Percentiles rank a stretch among this genome's conserved stretches.
These are phyloP conservation scores for Sicus ferrugineus DNA, from an alignment of 2,888 invertebrate genomes.

Conservation along the genomic window DNA sequence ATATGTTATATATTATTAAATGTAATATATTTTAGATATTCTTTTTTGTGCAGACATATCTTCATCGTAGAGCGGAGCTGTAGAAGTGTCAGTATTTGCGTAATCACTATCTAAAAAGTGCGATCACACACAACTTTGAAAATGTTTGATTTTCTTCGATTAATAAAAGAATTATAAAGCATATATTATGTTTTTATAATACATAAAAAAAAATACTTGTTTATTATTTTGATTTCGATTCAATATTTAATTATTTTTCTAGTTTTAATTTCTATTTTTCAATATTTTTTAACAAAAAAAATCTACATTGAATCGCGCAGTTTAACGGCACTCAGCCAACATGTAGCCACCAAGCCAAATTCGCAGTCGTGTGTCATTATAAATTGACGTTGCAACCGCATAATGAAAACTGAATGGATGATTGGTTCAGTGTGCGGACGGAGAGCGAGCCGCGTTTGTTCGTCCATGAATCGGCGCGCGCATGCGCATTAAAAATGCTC, in stretches of 20 bases:
- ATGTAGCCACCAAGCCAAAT: not conserved
- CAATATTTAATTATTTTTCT: not conserved
- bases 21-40: not conserved
- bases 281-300: not conserved
- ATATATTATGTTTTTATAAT: too few relatives aligned
- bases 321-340: not conserved
- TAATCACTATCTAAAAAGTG: too few relatives aligned
- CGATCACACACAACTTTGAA: too few relatives aligned
- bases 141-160: not conserved
- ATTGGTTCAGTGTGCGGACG: too few relatives aligned
- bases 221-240: not conserved
- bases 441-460: too few relatives aligned
- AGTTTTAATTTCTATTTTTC: not conserved
- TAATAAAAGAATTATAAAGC: not conserved
- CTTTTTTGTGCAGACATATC: too few relatives aligned
- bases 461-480: too few relatives aligned
- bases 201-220: too few relatives aligned
- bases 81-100: too few relatives aligned
- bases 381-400: not conserved
- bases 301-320: not conserved
- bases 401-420: too few relatives aligned
- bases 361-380: not conserved
- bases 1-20: not conserved
- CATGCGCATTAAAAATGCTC: not conserved
- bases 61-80: too few relatives aligned